Conservation (phyloP, 2,797 vertebrate genomes). For the Scyliorhinus canicula region DNA sequence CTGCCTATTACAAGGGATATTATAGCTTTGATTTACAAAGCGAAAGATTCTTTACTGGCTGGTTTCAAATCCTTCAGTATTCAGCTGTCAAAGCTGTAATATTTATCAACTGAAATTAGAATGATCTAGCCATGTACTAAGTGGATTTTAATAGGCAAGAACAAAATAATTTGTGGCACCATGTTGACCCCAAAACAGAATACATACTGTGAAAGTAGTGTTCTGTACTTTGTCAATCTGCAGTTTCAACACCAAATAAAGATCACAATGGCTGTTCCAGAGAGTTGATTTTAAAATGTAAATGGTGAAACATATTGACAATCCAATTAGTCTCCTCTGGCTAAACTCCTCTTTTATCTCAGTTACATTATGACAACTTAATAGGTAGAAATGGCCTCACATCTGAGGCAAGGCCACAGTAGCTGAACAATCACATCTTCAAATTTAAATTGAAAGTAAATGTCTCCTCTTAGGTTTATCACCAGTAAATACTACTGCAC, state of each 20-base stretch:
- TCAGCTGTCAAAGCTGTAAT: slow-evolving; percentile 5
- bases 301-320: slow-evolving; percentile 72
- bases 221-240: slow-evolving; percentile 25
- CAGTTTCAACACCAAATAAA: slow-evolving; percentile 52
- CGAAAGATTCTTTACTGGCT: neutral
- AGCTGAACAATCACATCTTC: slow-evolving; percentile 71
- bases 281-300: slow-evolving; percentile 69
- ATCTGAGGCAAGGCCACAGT: slow-evolving; percentile 72
- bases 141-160: slow-evolving; percentile 22
- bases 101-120: neutral
- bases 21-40: neutral
- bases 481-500: slow-evolving; percentile 15
- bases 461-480: slow-evolving; percentile 50
- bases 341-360: slow-evolving; percentile 73
- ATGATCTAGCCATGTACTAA: neutral
- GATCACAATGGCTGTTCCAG: slow-evolving; percentile 55
- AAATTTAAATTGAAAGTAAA: slow-evolving; percentile 72
- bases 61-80: neutral
- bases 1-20: neutral
- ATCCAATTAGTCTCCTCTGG: slow-evolving; percentile 63
- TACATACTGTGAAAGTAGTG: neutral
- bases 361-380: slow-evolving; percentile 76
- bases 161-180: neutral
- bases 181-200: neutral
- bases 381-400: slow-evolving; percentile 73